Evolutionary conservation across 23 tunicate species (phyloP).

Genomic region (Phallusia fumigata): DNA sequence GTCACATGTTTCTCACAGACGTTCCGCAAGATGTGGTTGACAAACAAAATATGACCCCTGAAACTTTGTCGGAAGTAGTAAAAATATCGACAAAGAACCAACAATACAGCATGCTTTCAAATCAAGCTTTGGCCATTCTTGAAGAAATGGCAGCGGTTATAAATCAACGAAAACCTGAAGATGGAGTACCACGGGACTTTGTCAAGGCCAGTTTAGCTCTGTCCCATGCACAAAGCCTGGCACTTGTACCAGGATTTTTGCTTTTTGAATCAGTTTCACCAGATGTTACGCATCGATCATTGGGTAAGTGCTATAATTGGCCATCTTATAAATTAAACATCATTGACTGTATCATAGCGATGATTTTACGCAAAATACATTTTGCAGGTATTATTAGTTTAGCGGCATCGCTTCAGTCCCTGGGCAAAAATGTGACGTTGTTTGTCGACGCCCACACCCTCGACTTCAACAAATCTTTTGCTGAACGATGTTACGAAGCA

Average conservation of each 20-base stretch:
- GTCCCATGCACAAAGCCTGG: conserved; percentile 66
- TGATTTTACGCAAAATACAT: not conserved
- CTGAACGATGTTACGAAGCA: conserved; percentile 15
- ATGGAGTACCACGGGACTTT: conserved; percentile 48
- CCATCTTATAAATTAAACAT: no score
- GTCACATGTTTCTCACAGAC: conserved; percentile 52
- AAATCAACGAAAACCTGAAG: not conserved
- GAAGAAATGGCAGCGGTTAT: not conserved
- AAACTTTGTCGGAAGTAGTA: not conserved
- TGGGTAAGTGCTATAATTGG: conserved; percentile 42
- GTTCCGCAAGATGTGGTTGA: conserved; percentile 14
- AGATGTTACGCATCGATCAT: conserved; percentile 84
- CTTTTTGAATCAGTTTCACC: conserved; percentile 36
- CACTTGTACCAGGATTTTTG: conserved; percentile 72
- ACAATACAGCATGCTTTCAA: not conserved
- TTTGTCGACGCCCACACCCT: conserved; percentile 39
- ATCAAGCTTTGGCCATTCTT: not conserved
- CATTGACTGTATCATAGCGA: not conserved
- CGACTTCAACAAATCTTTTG: conserved; percentile 28
- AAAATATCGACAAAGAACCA: not conserved
- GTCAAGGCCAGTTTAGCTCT: conserved; percentile 66
- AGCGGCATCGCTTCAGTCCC: conserved; percentile 52
- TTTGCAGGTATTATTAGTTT: conserved; percentile 54
- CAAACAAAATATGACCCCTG: not conserved
- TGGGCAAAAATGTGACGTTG: conserved; percentile 55